Conservation (phyloP, 2,888 invertebrate genomes). For the Caenorhabditis wallacei region DNA sequence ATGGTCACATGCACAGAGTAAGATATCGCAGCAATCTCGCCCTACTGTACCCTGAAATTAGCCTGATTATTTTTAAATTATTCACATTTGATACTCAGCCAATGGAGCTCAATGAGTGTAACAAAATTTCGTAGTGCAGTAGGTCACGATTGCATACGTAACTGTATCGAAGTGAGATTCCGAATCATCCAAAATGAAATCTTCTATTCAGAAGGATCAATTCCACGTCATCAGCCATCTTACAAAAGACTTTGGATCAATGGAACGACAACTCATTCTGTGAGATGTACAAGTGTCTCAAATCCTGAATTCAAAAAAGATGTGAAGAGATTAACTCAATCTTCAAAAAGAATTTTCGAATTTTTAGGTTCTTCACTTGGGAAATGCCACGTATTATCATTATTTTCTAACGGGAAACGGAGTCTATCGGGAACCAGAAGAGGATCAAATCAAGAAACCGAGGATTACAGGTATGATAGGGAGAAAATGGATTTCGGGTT, state of each 20-base stretch:
- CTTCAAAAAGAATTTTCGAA: too few species aligned
- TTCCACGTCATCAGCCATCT: constrained; percentile 19
- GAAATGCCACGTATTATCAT: constrained; percentile 14
- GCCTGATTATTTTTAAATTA: too few species aligned
- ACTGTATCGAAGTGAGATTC: too few species aligned
- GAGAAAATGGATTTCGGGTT: too few species aligned
- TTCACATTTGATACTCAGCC: too few species aligned
- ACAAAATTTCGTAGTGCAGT: too few species aligned
- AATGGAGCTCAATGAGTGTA: too few species aligned
- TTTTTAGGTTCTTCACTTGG: constrained; percentile 14
- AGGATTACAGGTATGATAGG: constrained; percentile 42
- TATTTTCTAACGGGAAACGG: constrained; percentile 18
- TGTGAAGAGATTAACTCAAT: neutral
- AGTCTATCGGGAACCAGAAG: constrained; percentile 20
- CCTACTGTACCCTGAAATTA: too few species aligned
- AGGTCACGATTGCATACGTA: too few species aligned
- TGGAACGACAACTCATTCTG: constrained; percentile 8
- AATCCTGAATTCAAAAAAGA: constrained; percentile 23
- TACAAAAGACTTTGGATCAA: constrained; percentile 20
- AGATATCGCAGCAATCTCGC: too few species aligned
- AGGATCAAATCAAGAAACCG: constrained; percentile 14
- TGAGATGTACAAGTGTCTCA: constrained; percentile 12
- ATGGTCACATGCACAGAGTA: constrained; percentile 25
- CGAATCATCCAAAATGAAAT: neutral
- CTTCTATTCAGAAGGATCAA: neutral